Base-by-base conservation (phyloP, 2,797 vertebrate species). In the Tauraco hartlaubi region DNA sequence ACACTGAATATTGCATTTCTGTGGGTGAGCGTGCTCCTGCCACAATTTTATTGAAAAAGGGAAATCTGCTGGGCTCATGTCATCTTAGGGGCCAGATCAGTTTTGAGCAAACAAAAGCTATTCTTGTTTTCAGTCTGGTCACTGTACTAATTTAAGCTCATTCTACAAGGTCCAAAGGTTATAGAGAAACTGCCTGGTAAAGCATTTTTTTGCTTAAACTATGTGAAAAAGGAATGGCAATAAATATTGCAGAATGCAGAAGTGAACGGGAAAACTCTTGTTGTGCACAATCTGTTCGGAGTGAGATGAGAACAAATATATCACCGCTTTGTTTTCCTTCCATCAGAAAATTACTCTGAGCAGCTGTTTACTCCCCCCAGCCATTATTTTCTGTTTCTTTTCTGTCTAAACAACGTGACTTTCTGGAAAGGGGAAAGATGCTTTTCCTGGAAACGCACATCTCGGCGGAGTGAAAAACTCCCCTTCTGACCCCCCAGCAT, bases 221-320 rank as follows among this genome's bases (percentile, higher is more conserved):
- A 3, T 0, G 1, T 43, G 13, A 54, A 66, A 48, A 76, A 23
- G 7, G 13, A 64, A n/a, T 0, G 5, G 8, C 11, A 23, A 21
- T 37, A 71, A 91, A 80, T 7, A 77, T 3, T 20, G 19, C 41
- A 18, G 49, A 5, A n/a, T 1, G 31, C 59, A 63, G 63, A 22
- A 33, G 31, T 4, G 37, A 28, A 22, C 1, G 6, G 58, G 39
- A 6, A 33, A 92, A 55, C 79, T 85, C 55, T 12, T 18, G 46
- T 46, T 59, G 66, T 1, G 0, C 35, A 5, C 61, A 25, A 46
- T 37, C 76, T 52, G 18, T 13, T 90, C 39, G 5, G 35, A 44
- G 49, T 18, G 52, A 66, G 72, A 16, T 5, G 83, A 29, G 66
- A 59, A 17, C 66, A 48, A 82, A 77, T 22, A 26, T 25, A 6